These are phyloP conservation scores for Smithornis capensis DNA, from an alignment of 2,113 vertebrate species.

Conservation along the genomic window DNA sequence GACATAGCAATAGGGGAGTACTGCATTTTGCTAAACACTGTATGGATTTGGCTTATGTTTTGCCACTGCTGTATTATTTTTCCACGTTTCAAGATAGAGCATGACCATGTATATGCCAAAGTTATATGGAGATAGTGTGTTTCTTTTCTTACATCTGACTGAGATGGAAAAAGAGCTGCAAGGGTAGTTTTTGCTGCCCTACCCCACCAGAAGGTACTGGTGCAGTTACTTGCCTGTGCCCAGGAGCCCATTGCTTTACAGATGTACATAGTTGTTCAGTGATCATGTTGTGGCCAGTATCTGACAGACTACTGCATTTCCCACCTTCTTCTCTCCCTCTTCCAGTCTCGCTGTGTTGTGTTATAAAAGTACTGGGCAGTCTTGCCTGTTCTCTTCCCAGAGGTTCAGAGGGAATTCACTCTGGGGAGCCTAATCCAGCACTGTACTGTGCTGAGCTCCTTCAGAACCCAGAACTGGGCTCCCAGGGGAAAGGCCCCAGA, in stretches of 20 bases:
- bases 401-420: not conserved
- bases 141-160: constrained; percentile 5
- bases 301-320: constrained; percentile 64
- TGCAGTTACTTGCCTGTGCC: not conserved
- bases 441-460: not conserved
- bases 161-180: not conserved
- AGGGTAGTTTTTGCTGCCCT: not conserved
- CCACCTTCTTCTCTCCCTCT: constrained; percentile 42
- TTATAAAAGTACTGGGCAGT: not conserved
- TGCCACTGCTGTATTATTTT: constrained; percentile 81
- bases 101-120: not conserved
- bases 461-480: not conserved
- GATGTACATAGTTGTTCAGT: constrained; percentile 48
- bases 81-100: constrained; percentile 49
- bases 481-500: not conserved
- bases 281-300: constrained; percentile 57
- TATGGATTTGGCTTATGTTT: constrained; percentile 64
- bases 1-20: constrained; percentile 21
- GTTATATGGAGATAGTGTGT: not conserved
- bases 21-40: constrained; percentile 63
- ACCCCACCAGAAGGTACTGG: not conserved
- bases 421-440: not conserved
- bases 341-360: not conserved
- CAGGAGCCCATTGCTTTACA: not conserved
- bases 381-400: not conserved